phyloP scores from a whole-genome alignment of 1,140 invertebrate species.

The Drosophila azteca region DNA sequence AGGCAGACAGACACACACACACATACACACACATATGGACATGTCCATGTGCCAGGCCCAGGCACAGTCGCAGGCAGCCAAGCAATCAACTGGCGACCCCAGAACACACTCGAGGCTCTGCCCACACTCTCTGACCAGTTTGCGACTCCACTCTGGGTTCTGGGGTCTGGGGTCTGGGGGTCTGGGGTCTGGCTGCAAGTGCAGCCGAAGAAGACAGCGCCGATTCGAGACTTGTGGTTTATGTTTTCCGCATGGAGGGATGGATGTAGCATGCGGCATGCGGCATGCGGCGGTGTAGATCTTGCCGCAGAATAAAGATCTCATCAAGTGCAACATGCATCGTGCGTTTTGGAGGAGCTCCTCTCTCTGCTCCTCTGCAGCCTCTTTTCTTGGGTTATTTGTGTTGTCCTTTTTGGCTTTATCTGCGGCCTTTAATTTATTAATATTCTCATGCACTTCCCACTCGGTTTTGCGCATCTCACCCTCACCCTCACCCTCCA shows the following conservation, averaged over 20 bases:
- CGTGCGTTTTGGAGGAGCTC: constrained; percentile 32
- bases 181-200: constrained; percentile 34
- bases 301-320: constrained; percentile 67
- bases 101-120: constrained; percentile 25
- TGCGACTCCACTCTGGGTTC: too few species aligned
- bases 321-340: constrained; percentile 77
- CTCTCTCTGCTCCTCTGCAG: background rate
- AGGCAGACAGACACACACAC: constrained; percentile 30
- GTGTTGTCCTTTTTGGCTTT: constrained; percentile 67
- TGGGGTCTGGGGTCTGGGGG: constrained; percentile 9
- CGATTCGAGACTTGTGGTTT: constrained; percentile 50
- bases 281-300: constrained; percentile 5
- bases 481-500: constrained; percentile 4
- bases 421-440: constrained; percentile 80
- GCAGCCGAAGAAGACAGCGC: constrained; percentile 4
- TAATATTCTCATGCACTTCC: constrained; percentile 74
- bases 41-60: constrained; percentile 31
- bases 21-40: too few species aligned
- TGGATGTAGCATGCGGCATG: background rate
- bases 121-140: constrained; percentile 45
- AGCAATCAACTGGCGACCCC: constrained; percentile 56
- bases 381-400: constrained; percentile 41
- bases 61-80: background rate
- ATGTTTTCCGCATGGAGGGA: constrained; percentile 40
- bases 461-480: constrained; percentile 35